Conservation (phyloP, 2,888 invertebrate genomes). For the Machimus atricapillus region DNA sequence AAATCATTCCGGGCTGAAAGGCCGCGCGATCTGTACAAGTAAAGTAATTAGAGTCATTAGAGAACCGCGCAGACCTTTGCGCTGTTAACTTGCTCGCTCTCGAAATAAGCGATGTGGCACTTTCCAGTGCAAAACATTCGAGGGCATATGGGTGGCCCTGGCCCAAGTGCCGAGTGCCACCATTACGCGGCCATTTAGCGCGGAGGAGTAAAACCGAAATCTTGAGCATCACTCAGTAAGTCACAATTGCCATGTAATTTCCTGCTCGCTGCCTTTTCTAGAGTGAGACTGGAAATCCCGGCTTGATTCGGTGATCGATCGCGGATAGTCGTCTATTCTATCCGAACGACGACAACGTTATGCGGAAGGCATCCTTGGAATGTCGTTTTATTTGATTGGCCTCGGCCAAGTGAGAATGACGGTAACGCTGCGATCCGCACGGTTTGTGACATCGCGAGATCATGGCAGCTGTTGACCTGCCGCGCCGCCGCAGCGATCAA, state of each 20-base stretch:
- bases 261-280: neutral
- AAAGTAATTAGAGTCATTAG: slow-evolving; percentile 27
- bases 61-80: neutral
- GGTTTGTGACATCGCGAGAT: neutral
- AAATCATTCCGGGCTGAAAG: neutral
- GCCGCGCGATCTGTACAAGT: neutral
- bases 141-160: slow-evolving; percentile 4
- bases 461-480: neutral
- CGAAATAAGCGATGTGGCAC: neutral
- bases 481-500: neutral
- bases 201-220: neutral
- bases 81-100: slow-evolving; percentile 9
- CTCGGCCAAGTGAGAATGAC: neutral
- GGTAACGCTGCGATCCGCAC: neutral
- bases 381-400: neutral
- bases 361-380: neutral
- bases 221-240: neutral
- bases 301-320: slow-evolving; percentile 5
- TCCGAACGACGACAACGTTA: neutral
- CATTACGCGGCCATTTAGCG: neutral
- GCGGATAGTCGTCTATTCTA: neutral
- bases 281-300: neutral
- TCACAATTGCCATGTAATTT: neutral
- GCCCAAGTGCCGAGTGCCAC: neutral
- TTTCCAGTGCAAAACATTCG: neutral